Conservation (phyloP, 2,113 vertebrate genomes). For the Gorsachius goisagi region DNA sequence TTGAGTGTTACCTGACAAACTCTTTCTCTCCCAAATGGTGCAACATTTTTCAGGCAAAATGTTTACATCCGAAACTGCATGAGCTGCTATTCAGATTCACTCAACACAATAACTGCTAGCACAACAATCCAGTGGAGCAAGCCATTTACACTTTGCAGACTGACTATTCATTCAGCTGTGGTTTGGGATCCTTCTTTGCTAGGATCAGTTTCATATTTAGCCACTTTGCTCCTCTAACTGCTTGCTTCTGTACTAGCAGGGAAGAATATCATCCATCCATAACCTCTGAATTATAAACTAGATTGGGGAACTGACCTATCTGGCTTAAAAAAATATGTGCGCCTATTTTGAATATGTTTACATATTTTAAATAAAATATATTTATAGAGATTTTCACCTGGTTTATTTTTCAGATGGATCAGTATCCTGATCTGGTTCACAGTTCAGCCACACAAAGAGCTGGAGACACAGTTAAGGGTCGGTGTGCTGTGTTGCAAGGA, state of each 20-base stretch:
- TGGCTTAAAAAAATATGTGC: not conserved
- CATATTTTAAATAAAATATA: not conserved
- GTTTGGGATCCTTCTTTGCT: not conserved
- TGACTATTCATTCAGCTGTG: not conserved
- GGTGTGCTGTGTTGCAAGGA: not conserved
- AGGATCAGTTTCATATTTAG: not conserved
- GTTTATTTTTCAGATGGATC: not conserved
- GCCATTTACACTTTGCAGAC: not conserved
- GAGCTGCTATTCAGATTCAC: not conserved
- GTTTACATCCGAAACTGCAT: not conserved
- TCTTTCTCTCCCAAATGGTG: not conserved
- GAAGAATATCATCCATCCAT: not conserved
- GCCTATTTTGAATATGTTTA: not conserved
- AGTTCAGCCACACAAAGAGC: not conserved
- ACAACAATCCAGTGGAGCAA: not conserved
- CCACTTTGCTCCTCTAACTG: not conserved
- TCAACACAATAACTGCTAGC: not conserved
- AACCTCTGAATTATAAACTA: not conserved
- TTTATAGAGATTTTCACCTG: not conserved
- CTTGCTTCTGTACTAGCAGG: not conserved
- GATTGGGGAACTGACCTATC: not conserved
- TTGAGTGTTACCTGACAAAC: not conserved
- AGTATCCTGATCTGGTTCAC: not conserved
- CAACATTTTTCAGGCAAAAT: not conserved
- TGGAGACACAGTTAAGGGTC: not conserved